phyloP scores from a whole-genome alignment of 2,113 vertebrate genomes.

The Paradoxurus hermaphroditus region DNA sequence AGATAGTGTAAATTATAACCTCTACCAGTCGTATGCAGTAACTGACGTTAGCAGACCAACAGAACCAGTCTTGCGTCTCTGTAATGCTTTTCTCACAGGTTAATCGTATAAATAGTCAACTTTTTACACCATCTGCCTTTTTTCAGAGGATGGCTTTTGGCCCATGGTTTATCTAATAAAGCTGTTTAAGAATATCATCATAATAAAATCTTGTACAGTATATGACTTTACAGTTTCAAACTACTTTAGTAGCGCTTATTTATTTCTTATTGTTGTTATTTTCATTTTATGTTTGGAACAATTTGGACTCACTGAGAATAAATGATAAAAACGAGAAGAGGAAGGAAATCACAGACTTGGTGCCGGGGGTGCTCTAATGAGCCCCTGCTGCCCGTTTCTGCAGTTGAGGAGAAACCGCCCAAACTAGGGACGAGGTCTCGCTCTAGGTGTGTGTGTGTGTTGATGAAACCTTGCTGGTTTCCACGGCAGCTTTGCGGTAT shows the following conservation, averaged over 20 bases:
- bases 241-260: neutral
- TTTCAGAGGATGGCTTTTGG: neutral
- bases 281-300: neutral
- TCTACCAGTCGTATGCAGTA: neutral
- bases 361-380: neutral
- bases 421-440: neutral
- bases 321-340: neutral
- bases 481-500: neutral
- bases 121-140: neutral
- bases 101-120: neutral
- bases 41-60: neutral
- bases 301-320: neutral
- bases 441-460: neutral
- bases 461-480: neutral
- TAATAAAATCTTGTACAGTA: neutral
- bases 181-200: neutral
- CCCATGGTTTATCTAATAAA: neutral
- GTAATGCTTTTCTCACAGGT: neutral
- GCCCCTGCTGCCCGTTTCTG: neutral
- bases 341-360: neutral
- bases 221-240: neutral
- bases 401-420: neutral
- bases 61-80: neutral
- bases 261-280: neutral
- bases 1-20: neutral